Evolutionary conservation across 1,140 invertebrate species (phyloP).

Genomic region (Psix sp.): DNA sequence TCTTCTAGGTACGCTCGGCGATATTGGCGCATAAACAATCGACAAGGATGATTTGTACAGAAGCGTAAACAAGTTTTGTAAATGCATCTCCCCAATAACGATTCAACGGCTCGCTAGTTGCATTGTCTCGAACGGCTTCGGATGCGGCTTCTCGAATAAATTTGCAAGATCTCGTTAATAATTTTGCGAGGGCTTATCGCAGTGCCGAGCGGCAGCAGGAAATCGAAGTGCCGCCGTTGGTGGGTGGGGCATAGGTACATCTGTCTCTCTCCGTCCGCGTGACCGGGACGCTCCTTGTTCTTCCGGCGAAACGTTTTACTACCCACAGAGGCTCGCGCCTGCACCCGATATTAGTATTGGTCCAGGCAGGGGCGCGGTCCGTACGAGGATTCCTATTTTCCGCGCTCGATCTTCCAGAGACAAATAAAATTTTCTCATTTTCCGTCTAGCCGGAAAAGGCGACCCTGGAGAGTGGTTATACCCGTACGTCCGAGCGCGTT

Average conservation of each 20-base stretch:
- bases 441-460: constrained; percentile 61
- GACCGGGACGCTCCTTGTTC: constrained; percentile 46
- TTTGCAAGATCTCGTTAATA: constrained; percentile 65
- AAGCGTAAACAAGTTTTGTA: constrained; percentile 41
- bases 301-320: constrained; percentile 65
- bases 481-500: constrained; percentile 11
- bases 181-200: constrained; percentile 63
- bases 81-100: constrained; percentile 53
- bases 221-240: constrained; percentile 58
- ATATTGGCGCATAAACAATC: constrained; percentile 37
- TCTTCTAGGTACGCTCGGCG: background rate
- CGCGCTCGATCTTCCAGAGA: constrained; percentile 64
- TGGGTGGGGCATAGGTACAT: constrained; percentile 32
- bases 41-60: constrained; percentile 29
- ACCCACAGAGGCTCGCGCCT: constrained; percentile 55
- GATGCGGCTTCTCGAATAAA: constrained; percentile 61
- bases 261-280: constrained; percentile 10
- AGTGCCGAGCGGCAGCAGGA: constrained; percentile 40
- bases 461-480: constrained; percentile 62
- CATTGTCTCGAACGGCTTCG: constrained; percentile 40
- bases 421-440: constrained; percentile 73
- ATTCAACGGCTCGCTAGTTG: constrained; percentile 44
- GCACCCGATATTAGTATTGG: constrained; percentile 67
- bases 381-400: constrained; percentile 66
- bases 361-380: constrained; percentile 63